These are phyloP conservation scores for Vidua chalybeata DNA, from an alignment of 2,113 vertebrate genomes.

Conservation along the genomic window DNA sequence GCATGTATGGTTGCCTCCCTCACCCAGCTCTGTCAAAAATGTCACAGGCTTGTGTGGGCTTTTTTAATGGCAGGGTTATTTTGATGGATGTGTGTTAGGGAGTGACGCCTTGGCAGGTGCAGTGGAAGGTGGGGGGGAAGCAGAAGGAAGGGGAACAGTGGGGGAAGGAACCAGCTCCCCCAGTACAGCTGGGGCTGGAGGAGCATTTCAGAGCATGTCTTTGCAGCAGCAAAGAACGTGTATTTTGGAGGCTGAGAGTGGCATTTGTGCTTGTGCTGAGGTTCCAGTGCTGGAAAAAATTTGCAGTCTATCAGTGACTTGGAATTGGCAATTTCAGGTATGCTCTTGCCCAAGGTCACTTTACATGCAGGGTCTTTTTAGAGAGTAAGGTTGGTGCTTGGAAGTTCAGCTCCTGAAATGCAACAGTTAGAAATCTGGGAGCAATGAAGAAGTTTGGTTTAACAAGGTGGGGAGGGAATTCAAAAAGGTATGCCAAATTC, in stretches of 20 bases:
- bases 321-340: background rate
- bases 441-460: background rate
- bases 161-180: background rate
- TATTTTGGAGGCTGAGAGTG: background rate
- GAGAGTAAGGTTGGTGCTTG: background rate
- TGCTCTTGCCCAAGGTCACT: background rate
- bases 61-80: background rate
- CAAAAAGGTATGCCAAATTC: background rate
- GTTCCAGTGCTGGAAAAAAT: background rate
- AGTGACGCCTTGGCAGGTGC: background rate
- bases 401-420: background rate
- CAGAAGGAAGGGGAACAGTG: background rate
- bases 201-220: background rate
- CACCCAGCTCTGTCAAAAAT: background rate
- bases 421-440: background rate
- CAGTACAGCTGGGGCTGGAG: background rate
- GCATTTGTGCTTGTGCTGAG: background rate
- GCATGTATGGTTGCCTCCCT: background rate
- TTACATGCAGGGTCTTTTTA: background rate
- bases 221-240: fast-evolving
- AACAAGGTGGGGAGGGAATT: constrained; percentile 23
- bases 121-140: too few species aligned
- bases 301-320: background rate
- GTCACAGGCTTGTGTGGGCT: fast-evolving
- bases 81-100: background rate